Percentiles rank a stretch among this genome's conserved stretches.
phyloP scores from a whole-genome alignment of 2,888 invertebrate genomes.

The Hypercompe scribonia region DNA sequence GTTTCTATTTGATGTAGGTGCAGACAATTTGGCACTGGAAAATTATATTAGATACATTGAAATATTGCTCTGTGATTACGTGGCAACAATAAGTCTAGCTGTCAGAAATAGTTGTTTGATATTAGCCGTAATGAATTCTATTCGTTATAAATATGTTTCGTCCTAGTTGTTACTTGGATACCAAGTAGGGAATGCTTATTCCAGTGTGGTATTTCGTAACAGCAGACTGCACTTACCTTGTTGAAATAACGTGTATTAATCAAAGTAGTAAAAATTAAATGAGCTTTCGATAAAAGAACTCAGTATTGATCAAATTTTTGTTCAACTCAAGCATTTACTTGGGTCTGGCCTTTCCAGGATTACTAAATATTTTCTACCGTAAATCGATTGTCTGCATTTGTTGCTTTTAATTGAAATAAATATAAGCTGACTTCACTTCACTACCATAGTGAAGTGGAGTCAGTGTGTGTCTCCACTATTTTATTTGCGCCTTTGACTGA shows the following conservation, averaged over 20 bases:
- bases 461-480: too few species aligned
- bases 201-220: background rate
- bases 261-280: too few species aligned
- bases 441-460: too few species aligned
- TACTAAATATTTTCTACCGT: too few species aligned
- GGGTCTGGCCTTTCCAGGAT: too few species aligned
- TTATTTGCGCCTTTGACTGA: too few species aligned
- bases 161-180: background rate
- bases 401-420: too few species aligned
- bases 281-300: too few species aligned
- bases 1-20: conserved; percentile 30
- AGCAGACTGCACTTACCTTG: background rate
- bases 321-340: too few species aligned
- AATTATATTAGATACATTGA: background rate
- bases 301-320: too few species aligned
- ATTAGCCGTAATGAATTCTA: background rate
- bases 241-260: background rate
- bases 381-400: too few species aligned
- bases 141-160: background rate
- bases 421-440: too few species aligned
- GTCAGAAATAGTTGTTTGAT: background rate
- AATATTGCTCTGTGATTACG: conserved; percentile 6
- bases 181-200: background rate
- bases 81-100: background rate
- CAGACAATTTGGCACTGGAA: conserved; percentile 12